Conservation (phyloP, 2,888 invertebrate genomes). For the Meliscaeva auricollis region DNA sequence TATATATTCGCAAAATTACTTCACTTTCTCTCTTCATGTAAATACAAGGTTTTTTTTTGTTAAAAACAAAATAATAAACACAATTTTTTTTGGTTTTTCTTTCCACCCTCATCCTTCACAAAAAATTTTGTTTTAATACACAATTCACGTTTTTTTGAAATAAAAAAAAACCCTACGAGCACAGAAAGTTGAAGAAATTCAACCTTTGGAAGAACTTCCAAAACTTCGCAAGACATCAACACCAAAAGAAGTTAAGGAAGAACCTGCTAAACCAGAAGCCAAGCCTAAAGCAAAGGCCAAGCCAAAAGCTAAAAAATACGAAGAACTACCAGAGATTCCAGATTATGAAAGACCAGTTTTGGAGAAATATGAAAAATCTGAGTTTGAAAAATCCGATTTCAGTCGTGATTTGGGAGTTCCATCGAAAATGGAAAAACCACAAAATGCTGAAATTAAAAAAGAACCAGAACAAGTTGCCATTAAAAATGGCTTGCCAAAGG, state of each 20-base stretch:
- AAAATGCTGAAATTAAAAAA: slow-evolving; percentile 78
- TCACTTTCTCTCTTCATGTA: background rate
- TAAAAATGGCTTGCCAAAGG: slow-evolving; percentile 82
- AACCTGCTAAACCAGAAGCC: slow-evolving; percentile 80
- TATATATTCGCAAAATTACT: background rate
- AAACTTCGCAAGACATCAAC: slow-evolving; percentile 82
- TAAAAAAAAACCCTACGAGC: slow-evolving; percentile 31
- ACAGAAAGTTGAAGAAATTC: slow-evolving; percentile 80
- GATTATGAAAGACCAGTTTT: slow-evolving; percentile 91
- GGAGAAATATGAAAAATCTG: slow-evolving; percentile 88
- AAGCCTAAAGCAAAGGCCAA: slow-evolving; percentile 81
- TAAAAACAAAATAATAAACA: background rate
- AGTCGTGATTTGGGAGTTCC: slow-evolving; percentile 81
- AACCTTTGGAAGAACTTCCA: slow-evolving; percentile 81
- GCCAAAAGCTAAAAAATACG: slow-evolving; percentile 84
- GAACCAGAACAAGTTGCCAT: slow-evolving; percentile 78
- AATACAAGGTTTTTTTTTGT: slow-evolving; percentile 6
- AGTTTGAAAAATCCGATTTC: slow-evolving; percentile 84
- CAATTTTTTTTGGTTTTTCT: slow-evolving; percentile 6
- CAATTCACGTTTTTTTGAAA: slow-evolving; percentile 14
- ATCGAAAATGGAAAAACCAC: slow-evolving; percentile 82
- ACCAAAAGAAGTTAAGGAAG: slow-evolving; percentile 80
- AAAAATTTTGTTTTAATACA: background rate
- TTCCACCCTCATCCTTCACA: slow-evolving; percentile 20
- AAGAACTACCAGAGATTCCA: slow-evolving; percentile 87